phyloP scores from a whole-genome alignment of 1,140 invertebrate species.

The Zaprionus lachaisei region DNA sequence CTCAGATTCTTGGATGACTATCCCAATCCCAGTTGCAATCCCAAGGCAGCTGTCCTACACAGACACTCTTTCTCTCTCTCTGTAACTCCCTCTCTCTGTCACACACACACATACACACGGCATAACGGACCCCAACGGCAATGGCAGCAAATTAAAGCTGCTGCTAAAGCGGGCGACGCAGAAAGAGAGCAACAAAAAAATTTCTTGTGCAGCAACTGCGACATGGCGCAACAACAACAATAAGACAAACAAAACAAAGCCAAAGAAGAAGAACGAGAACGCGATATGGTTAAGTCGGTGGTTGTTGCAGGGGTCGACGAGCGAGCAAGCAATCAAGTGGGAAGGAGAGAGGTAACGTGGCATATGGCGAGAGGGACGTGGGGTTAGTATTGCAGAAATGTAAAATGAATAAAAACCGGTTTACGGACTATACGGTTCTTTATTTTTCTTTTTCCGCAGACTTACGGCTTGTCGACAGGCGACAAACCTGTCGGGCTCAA shows the following conservation, averaged over 20 bases:
- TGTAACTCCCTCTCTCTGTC: not conserved
- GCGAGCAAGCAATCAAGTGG: not conserved
- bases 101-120: not conserved
- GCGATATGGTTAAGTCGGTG: constrained; percentile 33
- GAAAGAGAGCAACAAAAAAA: constrained; percentile 42
- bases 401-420: constrained; percentile 61
- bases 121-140: constrained; percentile 68
- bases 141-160: constrained; percentile 79
- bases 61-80: not conserved
- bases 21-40: constrained; percentile 48
- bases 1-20: constrained; percentile 45
- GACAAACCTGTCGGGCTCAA: constrained; percentile 27
- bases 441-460: constrained; percentile 35
- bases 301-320: constrained; percentile 12
- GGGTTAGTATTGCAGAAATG: constrained; percentile 8
- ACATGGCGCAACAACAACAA: constrained; percentile 17
- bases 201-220: constrained; percentile 47
- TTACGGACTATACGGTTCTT: constrained; percentile 63
- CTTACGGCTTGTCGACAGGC: constrained; percentile 30
- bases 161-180: constrained; percentile 65
- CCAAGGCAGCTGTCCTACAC: constrained; percentile 40
- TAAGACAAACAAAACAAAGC: constrained; percentile 12
- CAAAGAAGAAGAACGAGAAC: constrained; percentile 17
- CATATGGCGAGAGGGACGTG: not conserved
- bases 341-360: not conserved